Evolutionary conservation across 2,797 vertebrate genomes (phyloP), one percentile per base, ranked within the genome.

Genomic region (Hippoglossus hippoglossus): DNA sequence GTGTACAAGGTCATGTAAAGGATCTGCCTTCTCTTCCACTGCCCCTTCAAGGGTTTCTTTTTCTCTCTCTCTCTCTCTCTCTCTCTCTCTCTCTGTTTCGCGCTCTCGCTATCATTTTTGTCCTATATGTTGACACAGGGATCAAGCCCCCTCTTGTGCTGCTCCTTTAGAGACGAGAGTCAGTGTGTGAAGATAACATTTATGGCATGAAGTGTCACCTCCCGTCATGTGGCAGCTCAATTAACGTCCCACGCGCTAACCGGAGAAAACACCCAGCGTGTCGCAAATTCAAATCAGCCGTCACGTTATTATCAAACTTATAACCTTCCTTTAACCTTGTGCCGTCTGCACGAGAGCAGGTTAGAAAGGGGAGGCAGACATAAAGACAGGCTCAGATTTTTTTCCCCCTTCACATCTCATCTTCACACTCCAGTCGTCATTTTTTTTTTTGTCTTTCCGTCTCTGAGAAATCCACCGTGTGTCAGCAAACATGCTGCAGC

Each of bases 281-380:
- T 61, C 41, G 21, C 52, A 51, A 25, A 81, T 63, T 71, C 31
- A 73, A 71, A 84, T 86, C 63, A 70, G 58, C 73, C 53, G 16
- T 67, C 75, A 71, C 44, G 56, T 65, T 68, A 19, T 63, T 52
- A 69, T 49, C 47, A 21, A 21, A 73, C 67, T 44, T 73, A 25
- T 72, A 86, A 83, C 89, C 82, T 90, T 83, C 72, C 77, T 65
- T 78, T 89, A 88, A 91, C 90, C 89, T 92, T 90, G 83, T 73
- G 85, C 71, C 46, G 28, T 71, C 39, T 21, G 24, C 41, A 18
- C 58, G 57, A 63, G 53, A 41, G 56, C 44, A 50, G 31, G 36
- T 60, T 36, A 60, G 56, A 72, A 8, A 82, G 25, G 34, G 25
- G n/a, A 19, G n/a, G n/a, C 34, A 77, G 47, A 76, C 56, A 53